Percentiles rank a stretch among this genome's conserved stretches.
These are phyloP conservation scores for Pentamera pediparva DNA, from an alignment of 53 echinoderm and acorn worm genomes.

Conservation along the genomic window DNA sequence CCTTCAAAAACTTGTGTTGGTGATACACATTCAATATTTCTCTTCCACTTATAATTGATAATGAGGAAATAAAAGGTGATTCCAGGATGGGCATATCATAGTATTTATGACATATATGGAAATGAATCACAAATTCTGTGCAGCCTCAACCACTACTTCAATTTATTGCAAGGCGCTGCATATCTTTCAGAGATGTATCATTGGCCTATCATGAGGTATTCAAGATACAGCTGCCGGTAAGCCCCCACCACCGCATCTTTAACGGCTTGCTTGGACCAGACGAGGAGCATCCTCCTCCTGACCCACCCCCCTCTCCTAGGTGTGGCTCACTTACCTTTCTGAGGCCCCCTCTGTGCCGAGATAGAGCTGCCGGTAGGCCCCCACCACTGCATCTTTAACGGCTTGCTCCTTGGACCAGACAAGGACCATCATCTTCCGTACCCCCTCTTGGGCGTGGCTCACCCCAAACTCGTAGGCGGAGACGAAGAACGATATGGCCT, in stretches of 20 bases:
- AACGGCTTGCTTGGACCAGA: conserved; percentile 84
- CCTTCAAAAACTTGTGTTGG: too few species aligned
- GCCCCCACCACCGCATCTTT: conserved; percentile 94
- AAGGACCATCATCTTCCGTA: conserved; percentile 86
- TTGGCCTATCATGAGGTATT: too few species aligned
- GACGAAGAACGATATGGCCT: conserved; percentile 74
- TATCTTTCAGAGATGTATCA: too few species aligned
- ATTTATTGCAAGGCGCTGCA: too few species aligned
- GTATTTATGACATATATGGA: too few species aligned
- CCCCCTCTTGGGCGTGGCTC: conserved; percentile 64
- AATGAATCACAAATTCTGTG: too few species aligned
- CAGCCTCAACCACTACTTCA: too few species aligned
- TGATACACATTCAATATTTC: too few species aligned
- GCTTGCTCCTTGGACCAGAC: conserved; percentile 93
- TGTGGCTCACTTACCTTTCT: conserved; percentile 82
- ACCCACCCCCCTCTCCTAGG: too few species aligned
- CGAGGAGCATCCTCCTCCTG: conserved; percentile 81
- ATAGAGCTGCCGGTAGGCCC: conserved; percentile 75
- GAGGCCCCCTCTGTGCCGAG: conserved; percentile 63
- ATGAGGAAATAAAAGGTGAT: too few species aligned
- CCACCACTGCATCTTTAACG: conserved; percentile 89
- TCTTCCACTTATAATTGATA: too few species aligned
- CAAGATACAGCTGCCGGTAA: conserved; percentile 77
- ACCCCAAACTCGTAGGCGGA: conserved; percentile 93
- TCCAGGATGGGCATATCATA: too few species aligned